Evolutionary conservation across 2,113 vertebrate genomes (phyloP), one percentile per base, ranked within the genome.

Genomic region (Xiphias gladius): DNA sequence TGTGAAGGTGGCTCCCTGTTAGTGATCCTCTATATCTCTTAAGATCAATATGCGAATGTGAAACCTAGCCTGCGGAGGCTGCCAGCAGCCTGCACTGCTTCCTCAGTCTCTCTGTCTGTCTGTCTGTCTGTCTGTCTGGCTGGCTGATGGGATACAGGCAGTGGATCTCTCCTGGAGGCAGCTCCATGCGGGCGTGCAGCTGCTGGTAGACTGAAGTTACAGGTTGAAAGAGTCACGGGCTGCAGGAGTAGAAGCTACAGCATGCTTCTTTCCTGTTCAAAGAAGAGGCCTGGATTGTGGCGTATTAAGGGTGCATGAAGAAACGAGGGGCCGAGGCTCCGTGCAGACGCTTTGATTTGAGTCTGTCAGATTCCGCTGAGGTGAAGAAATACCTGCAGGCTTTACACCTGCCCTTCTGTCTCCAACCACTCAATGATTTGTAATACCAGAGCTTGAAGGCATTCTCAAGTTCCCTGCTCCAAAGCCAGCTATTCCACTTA

Each of bases 181-280:
- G 79, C 79, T 88, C 79, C 74, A 95, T 96, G 94, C 92, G 93
- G 95, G 95, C 69, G 81, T 84, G 86, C 94, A 95, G 95, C 95
- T 96, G 96, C 92, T 90, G 91, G 88, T 87, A 91, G 90, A 91
- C 71, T 94, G 90, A 93, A 91, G 90, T 92, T 94, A 90, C 93
- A 90, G 90, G 90, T 92, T 95, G 87, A 94, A 93, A 92, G 91
- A 92, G 89, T 93, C 89, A 86, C 2, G 2, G 54, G 74, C 30
- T 68, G 65, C 80, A 81, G 79, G 72, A 83, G 64, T 74, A 78
- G 73, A 76, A 52, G 70, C 83, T 54, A 50, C 68, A 58, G 71
- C 75, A 54, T 84, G 74, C 67, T 67, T 73, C 63, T 62, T 41
- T 62, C 59, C 76, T 72, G 76, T 81, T 90, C 75, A 86, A 87